Evolutionary conservation across 2,113 vertebrate species (phyloP).

Genomic region (Platanista minor): DNA sequence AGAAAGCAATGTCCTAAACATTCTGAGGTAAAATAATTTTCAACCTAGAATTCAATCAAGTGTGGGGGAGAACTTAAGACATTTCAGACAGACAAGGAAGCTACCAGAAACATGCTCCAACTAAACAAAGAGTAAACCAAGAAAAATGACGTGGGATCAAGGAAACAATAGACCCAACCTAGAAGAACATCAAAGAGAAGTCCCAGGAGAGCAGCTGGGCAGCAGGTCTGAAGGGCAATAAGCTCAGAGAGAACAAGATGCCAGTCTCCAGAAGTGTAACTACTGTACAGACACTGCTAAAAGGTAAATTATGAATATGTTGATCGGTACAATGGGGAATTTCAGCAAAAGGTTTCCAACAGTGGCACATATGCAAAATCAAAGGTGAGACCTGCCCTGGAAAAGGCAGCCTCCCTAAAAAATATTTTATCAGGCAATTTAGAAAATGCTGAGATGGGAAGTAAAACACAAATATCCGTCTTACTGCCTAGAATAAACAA

Average conservation of each 20-base stretch:
- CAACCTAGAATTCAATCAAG: background rate
- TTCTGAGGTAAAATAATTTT: background rate
- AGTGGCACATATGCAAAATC: background rate
- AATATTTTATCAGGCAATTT: background rate
- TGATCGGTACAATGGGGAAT: background rate
- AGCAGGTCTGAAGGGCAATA: background rate
- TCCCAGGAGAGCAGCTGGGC: background rate
- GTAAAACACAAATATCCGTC: background rate
- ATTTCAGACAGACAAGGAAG: background rate
- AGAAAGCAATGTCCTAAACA: background rate
- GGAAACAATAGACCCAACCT: background rate
- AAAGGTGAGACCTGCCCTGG: background rate
- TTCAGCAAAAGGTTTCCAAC: background rate
- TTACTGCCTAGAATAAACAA: background rate
- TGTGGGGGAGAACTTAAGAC: background rate
- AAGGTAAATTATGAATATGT: background rate
- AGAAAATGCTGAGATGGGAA: background rate
- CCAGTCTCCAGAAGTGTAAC: background rate
- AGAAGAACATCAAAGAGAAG: background rate
- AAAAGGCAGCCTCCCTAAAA: constrained; percentile 22
- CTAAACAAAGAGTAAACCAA: background rate
- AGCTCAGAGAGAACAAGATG: background rate
- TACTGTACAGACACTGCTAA: background rate
- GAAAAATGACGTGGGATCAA: background rate
- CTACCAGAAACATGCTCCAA: background rate